phyloP scores from a whole-genome alignment of 2,797 vertebrate species.

The Acanthurus leucopareius region DNA sequence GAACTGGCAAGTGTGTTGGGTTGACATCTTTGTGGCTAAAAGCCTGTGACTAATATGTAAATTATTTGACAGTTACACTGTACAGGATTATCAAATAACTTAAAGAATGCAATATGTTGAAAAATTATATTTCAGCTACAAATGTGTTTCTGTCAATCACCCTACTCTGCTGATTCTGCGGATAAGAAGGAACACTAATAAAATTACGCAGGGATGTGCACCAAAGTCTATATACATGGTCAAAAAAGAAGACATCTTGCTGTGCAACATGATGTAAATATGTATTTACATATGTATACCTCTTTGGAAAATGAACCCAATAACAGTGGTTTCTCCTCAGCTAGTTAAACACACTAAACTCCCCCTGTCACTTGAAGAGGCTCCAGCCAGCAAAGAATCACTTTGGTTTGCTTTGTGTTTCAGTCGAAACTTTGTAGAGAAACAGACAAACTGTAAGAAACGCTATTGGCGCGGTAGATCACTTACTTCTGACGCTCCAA shows the following conservation, averaged over 20 bases:
- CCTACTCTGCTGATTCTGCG: background rate
- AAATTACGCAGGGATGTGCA: background rate
- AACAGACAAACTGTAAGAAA: conserved; percentile 86
- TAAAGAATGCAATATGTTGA: conserved; percentile 1
- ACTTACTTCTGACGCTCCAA: conserved; percentile 89
- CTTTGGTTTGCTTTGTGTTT: conserved; percentile 74
- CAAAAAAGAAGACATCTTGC: background rate
- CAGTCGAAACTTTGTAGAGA: conserved; percentile 84
- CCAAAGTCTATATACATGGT: background rate
- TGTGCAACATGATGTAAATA: too few relatives aligned
- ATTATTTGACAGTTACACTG: conserved; percentile 74
- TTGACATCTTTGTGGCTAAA: conserved; percentile 76
- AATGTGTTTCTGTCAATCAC: background rate
- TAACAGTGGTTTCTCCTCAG: conserved; percentile 3
- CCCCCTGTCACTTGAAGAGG: conserved; percentile 41
- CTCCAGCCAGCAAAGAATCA: conserved; percentile 64
- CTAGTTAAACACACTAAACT: background rate
- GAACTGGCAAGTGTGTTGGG: conserved; percentile 75
- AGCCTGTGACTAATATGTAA: conserved; percentile 76
- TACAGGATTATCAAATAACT: conserved; percentile 58
- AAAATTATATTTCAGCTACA: conserved; percentile 21
- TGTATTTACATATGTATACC: too few relatives aligned
- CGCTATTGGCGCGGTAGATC: conserved; percentile 92
- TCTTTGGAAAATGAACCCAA: background rate
- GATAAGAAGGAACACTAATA: background rate